Percentiles rank a stretch among this genome's conserved stretches.
Evolutionary conservation across 2,113 vertebrate species (phyloP).

Genomic region (Mus spicilegus): DNA sequence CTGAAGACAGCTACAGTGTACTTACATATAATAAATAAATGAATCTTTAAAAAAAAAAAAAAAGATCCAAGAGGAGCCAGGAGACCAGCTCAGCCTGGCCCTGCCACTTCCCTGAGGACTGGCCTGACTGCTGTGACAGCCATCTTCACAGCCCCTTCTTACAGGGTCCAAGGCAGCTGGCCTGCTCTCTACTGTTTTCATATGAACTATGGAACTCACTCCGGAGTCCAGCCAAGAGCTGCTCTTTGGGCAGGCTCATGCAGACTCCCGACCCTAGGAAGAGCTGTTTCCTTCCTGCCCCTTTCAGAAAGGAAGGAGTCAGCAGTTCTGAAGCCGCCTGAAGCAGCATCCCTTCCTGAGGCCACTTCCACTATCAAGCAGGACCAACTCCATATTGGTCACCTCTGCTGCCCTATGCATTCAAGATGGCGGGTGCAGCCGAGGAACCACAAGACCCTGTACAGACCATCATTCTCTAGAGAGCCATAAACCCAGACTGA

Average conservation of each 20-base stretch:
- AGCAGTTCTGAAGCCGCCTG: neutral
- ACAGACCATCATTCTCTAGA: neutral
- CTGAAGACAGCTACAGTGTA: no score
- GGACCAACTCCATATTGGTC: neutral
- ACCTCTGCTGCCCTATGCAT: neutral
- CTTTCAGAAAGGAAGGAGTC: neutral
- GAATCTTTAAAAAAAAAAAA: no score
- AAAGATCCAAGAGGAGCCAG: constrained; percentile 1
- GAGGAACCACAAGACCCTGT: neutral
- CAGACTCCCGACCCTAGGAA: neutral
- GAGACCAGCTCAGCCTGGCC: neutral
- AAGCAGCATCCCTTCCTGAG: neutral
- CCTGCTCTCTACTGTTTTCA: neutral
- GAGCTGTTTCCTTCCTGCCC: neutral
- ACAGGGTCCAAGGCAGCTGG: neutral
- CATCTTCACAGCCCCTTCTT: neutral
- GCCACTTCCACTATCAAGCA: neutral
- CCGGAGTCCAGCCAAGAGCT: neutral
- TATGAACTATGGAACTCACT: neutral
- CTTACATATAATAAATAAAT: no score
- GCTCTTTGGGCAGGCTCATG: neutral
- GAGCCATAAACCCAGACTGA: no score
- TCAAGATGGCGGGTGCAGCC: neutral
- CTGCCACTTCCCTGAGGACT: neutral
- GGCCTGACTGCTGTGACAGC: neutral